phyloP scores from a whole-genome alignment of 2,888 invertebrate genomes.

The Folsomia candida region DNA sequence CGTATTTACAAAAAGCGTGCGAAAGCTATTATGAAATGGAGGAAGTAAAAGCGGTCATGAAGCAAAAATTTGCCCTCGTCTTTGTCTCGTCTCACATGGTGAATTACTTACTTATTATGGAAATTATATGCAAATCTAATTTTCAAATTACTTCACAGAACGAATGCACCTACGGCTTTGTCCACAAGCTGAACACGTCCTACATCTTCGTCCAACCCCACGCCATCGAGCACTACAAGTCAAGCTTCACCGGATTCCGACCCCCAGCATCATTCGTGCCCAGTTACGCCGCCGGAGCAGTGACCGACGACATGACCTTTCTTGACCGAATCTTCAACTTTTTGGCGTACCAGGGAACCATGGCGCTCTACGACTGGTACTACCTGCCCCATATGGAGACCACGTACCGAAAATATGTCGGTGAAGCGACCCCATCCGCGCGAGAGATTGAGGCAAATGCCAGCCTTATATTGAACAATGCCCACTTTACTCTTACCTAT shows the following conservation, averaged over 20 bases:
- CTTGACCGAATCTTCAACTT: constrained; percentile 49
- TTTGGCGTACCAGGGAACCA: constrained; percentile 53
- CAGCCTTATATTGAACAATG: constrained; percentile 45
- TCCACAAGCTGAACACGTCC: constrained; percentile 51
- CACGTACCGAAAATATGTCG: constrained; percentile 23
- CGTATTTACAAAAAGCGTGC: constrained; percentile 10
- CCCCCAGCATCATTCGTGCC: constrained; percentile 52
- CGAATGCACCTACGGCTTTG: constrained; percentile 51
- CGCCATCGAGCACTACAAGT: constrained; percentile 18
- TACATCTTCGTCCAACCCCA: constrained; percentile 52
- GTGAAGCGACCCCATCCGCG: constrained; percentile 34
- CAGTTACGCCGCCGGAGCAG: constrained; percentile 47
- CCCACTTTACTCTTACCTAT: constrained; percentile 40
- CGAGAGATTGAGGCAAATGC: constrained; percentile 43
- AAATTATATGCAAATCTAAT: background rate
- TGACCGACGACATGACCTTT: constrained; percentile 49
- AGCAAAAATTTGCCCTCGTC: constrained; percentile 49
- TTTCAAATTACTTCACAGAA: constrained; percentile 33
- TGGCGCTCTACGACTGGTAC: constrained; percentile 52
- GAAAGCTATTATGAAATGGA: constrained; percentile 19
- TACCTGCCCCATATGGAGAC: constrained; percentile 50
- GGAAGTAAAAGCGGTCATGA: constrained; percentile 17
- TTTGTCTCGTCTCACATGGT: constrained; percentile 44
- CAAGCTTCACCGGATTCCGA: constrained; percentile 33
- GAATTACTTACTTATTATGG: background rate